phyloP scores from a whole-genome alignment of 2,797 vertebrate species.

The Lerista edwardsae region DNA sequence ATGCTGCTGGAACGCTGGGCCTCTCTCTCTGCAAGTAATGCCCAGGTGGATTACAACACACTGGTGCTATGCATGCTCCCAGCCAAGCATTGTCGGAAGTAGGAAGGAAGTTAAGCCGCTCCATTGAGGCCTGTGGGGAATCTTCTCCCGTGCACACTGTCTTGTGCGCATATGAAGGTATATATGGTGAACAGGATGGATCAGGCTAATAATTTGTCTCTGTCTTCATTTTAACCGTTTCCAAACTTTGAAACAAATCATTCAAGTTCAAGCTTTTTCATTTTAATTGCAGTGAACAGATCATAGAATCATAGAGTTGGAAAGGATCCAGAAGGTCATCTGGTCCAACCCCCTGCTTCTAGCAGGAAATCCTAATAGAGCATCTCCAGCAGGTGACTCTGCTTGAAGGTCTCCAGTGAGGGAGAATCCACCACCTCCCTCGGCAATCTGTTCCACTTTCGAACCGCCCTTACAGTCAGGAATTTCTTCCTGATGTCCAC shows the following conservation, averaged over 20 bases:
- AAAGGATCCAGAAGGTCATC: too few relatives aligned
- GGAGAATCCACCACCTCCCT: too few relatives aligned
- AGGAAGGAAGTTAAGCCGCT: not conserved
- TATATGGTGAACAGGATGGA: not conserved
- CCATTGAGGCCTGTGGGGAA: not conserved
- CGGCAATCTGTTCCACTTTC: too few relatives aligned
- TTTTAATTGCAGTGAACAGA: not conserved
- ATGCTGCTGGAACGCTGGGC: too few relatives aligned
- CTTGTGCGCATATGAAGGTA: not conserved
- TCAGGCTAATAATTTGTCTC: too few relatives aligned
- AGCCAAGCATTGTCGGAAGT: not conserved
- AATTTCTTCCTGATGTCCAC: too few relatives aligned
- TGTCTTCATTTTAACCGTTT: not conserved
- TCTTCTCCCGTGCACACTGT: not conserved
- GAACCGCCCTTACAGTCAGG: too few relatives aligned
- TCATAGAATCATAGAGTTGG: too few relatives aligned
- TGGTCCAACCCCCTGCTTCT: too few relatives aligned
- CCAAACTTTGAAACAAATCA: not conserved
- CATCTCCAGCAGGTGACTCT: too few relatives aligned
- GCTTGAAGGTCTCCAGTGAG: too few relatives aligned
- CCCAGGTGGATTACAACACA: not conserved
- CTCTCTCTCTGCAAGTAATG: not conserved
- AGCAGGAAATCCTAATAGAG: too few relatives aligned
- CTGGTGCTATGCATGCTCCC: not conserved
- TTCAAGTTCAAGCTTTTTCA: not conserved